Base-by-base conservation (phyloP, 1,140 invertebrate species). In the Drosophila dunni region DNA sequence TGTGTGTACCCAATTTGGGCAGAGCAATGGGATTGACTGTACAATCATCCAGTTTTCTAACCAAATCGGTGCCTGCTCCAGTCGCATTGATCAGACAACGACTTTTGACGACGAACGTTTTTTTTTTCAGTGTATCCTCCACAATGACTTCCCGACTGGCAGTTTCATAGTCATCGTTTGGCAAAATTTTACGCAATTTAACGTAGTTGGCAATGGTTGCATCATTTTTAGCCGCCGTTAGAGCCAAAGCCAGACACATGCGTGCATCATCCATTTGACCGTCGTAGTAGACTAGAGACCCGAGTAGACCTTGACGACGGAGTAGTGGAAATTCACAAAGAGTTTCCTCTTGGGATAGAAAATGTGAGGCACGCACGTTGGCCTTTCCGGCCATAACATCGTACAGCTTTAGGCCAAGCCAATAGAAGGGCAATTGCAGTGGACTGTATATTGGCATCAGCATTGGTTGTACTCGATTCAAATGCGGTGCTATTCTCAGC, bases 391-490 rank as follows among this genome's bases (percentile, higher is more conserved):
- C 72, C 58, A 88, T 65, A 3, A 46, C 73, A 46, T 88, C 84
- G 50, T 89, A 88, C 0, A 81, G 42, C 67, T 88, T 88, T 2
- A 80, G 61, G 2, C 69, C 78, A 45, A 88, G 36, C 84, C 84
- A 88, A 8, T 73, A 69, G 4, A 62, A 20, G 0, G 85, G 84
- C 64, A 78, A 10, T 0, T 53, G 34, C 0, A 83, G 8, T 3
- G 54, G 40, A 53, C 58, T 88, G 15, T 88, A 88, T 0, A 78
- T 51, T 40, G 84, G 84, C 45, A 88, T 83, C 24, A 89, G 13
- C 84, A 88, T 88, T 3, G 84, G 84, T n/a, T 89, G 77, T n/a
- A 84, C 64, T 0, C 84, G 80, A 33, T 70, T 78, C 53, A 88
- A 9, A 38, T 88, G 84, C 0, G 84, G 84, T 0, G 84, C 84